Evolutionary conservation across 1,140 invertebrate species (phyloP).

Genomic region (Cyphomyrmex costatus): DNA sequence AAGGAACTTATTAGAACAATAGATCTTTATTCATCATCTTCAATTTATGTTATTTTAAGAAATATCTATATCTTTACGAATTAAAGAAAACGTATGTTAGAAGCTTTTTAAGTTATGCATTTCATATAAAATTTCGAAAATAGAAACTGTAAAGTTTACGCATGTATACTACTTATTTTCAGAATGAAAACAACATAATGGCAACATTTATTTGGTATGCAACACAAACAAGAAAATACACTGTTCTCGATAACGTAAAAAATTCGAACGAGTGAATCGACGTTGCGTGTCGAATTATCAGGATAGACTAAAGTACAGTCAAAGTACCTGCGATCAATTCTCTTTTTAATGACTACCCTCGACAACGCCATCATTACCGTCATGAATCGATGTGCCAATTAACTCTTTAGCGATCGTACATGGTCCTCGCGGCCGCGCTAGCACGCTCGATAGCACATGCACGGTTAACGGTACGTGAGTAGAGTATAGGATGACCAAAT

Average conservation of each 20-base stretch:
- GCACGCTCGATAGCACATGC: background rate
- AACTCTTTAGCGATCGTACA: conserved; percentile 55
- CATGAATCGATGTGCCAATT: conserved; percentile 63
- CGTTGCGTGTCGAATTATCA: conserved; percentile 2
- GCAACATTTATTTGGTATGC: background rate
- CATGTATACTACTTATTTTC: background rate
- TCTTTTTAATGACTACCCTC: conserved; percentile 46
- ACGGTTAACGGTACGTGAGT: conserved; percentile 53
- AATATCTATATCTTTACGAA: background rate
- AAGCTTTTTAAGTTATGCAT: background rate
- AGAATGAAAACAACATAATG: background rate
- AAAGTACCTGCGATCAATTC: conserved; percentile 18
- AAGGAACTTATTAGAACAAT: background rate
- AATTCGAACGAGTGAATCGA: background rate
- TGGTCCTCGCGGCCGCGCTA: conserved; percentile 1
- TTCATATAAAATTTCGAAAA: background rate
- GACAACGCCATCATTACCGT: conserved; percentile 40
- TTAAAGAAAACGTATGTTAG: background rate
- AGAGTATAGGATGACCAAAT: conserved; percentile 62
- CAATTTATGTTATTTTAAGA: background rate
- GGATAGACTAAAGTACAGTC: conserved; percentile 17
- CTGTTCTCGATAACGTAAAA: background rate
- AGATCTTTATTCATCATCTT: background rate
- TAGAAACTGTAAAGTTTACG: background rate
- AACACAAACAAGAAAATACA: background rate